Conservation (phyloP, 1,140 invertebrate species). For the Tetragnatha versicolor region DNA sequence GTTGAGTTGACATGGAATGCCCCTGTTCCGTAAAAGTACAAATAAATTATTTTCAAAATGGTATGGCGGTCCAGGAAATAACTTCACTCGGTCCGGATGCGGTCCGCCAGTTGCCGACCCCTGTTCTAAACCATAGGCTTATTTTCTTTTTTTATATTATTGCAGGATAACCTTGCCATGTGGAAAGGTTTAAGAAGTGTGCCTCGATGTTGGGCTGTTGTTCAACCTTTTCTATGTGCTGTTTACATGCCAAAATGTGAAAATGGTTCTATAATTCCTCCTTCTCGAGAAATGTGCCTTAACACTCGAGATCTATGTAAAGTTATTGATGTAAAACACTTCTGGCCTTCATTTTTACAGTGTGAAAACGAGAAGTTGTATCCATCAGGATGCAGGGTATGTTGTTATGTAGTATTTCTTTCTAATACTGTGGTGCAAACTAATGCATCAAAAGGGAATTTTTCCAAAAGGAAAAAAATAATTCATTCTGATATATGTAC, state of each 20-base stretch:
- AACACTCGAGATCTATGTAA: slow-evolving; percentile 83
- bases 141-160: background rate
- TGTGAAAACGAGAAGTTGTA: slow-evolving; percentile 81
- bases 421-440: slow-evolving; percentile 39
- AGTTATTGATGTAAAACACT: slow-evolving; percentile 76
- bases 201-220: slow-evolving; percentile 92
- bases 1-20: too few relatives aligned
- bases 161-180: slow-evolving; percentile 73
- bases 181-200: slow-evolving; percentile 81
- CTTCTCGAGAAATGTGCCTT: slow-evolving; percentile 88
- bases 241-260: slow-evolving; percentile 91
- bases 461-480: background rate
- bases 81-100: too few relatives aligned
- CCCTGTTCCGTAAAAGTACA: too few relatives aligned
- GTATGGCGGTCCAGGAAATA: too few relatives aligned
- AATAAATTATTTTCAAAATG: too few relatives aligned
- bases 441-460: background rate
- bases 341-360: slow-evolving; percentile 77
- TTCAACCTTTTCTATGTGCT: slow-evolving; percentile 90
- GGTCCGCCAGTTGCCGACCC: too few relatives aligned
- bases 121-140: too few relatives aligned
- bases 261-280: slow-evolving; percentile 77
- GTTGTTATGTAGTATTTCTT: slow-evolving; percentile 17
- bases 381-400: slow-evolving; percentile 75
- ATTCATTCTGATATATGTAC: background rate